Conservation (phyloP, 2,797 vertebrate genomes). For the Hydrophis major region DNA sequence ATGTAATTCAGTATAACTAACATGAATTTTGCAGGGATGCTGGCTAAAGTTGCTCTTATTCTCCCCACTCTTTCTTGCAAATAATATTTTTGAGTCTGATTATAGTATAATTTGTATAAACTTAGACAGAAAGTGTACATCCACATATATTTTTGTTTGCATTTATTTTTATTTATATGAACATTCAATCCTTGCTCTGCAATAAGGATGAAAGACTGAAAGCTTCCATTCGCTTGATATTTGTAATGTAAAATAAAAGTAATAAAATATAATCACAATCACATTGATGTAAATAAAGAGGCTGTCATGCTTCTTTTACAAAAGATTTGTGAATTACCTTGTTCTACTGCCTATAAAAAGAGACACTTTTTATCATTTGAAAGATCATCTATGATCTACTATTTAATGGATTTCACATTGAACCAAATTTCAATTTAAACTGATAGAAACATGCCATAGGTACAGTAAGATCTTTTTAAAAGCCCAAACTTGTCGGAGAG, state of each 20-base stretch:
- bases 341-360: neutral
- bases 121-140: neutral
- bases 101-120: neutral
- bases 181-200: neutral
- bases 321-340: neutral
- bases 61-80: neutral
- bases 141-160: neutral
- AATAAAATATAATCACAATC: neutral
- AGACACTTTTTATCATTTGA: neutral
- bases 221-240: neutral
- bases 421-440: neutral
- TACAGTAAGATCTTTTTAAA: neutral
- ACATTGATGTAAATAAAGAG: neutral
- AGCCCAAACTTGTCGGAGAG: neutral
- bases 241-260: neutral
- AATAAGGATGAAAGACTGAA: neutral
- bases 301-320: neutral
- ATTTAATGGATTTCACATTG: neutral
- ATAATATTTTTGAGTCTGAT: neutral
- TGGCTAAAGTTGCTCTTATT: neutral
- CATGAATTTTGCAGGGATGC: neutral
- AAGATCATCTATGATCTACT: neutral
- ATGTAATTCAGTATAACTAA: neutral
- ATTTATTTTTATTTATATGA: neutral
- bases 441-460: neutral